A percentile compares a stretch with the other conserved stretches of the same genome.
These are phyloP conservation scores for Phoenicopterus ruber DNA, from an alignment of 2,113 vertebrate species.

Conservation along the genomic window DNA sequence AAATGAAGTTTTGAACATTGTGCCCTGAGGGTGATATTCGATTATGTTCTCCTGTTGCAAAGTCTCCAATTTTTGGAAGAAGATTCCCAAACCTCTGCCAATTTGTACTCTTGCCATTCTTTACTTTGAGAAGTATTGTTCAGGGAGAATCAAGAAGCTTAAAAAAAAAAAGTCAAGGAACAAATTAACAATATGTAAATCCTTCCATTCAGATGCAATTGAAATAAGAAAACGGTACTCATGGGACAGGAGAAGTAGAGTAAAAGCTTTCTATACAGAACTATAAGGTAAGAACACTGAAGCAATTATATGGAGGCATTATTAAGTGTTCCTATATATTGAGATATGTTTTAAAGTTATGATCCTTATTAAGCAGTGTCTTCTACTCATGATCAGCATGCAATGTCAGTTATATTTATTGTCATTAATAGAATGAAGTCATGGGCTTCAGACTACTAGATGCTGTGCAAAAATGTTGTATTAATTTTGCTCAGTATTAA, in stretches of 20 bases:
- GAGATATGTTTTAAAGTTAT: neutral
- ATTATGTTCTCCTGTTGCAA: slow-evolving; percentile 23
- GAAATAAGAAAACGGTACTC: neutral
- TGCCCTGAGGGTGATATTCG: slow-evolving; percentile 35
- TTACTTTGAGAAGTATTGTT: slow-evolving; percentile 25
- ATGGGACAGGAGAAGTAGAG: neutral
- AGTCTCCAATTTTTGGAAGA: slow-evolving; percentile 39
- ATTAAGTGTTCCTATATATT: neutral
- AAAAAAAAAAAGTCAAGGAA: neutral
- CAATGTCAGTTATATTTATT: neutral
- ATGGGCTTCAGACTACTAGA: neutral
- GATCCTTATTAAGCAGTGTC: neutral
- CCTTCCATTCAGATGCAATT: neutral
- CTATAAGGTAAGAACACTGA: neutral
- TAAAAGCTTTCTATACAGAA: neutral
- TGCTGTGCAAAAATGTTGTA: neutral
- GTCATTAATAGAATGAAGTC: neutral
- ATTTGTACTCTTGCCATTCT: slow-evolving; percentile 32
- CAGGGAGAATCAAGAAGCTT: slow-evolving; percentile 10
- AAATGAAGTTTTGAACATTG: slow-evolving; percentile 50
- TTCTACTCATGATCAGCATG: neutral
- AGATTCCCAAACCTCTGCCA: slow-evolving; percentile 17
- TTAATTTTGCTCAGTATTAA: neutral
- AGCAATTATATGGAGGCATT: neutral
- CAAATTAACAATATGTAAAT: neutral